phyloP scores from a whole-genome alignment of 2,113 vertebrate species.

The Podiceps cristatus region DNA sequence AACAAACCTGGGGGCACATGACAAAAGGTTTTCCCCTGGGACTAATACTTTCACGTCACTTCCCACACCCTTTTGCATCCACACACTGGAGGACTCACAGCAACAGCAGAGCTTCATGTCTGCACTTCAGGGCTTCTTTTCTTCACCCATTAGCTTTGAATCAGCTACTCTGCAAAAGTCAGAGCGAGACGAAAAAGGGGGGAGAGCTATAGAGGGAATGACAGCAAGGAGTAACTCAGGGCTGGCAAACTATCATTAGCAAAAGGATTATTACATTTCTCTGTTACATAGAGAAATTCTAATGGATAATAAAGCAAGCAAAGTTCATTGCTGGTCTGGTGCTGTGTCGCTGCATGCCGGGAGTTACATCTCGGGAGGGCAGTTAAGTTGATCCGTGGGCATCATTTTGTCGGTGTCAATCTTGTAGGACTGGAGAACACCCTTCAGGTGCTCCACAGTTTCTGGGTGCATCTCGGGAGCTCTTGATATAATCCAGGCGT shows the following conservation, averaged over 20 bases:
- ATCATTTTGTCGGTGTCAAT: constrained; percentile 85
- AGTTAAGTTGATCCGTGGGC: constrained; percentile 82
- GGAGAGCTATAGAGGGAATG: rapidly evolving
- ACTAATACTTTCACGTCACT: neutral
- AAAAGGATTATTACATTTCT: neutral
- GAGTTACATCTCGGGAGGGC: constrained; percentile 70
- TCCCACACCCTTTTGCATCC: neutral
- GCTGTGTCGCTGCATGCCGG: neutral
- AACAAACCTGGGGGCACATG: neutral
- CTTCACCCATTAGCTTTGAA: neutral
- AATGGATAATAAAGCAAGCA: neutral
- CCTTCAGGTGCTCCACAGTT: constrained; percentile 79
- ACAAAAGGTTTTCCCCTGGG: neutral
- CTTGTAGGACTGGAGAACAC: constrained; percentile 81
- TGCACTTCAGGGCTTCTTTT: neutral
- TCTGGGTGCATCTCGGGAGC: constrained; percentile 80
- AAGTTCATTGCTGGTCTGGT: neutral
- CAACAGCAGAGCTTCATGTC: neutral
- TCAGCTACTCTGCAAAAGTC: neutral
- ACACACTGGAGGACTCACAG: neutral
- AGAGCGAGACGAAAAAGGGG: neutral
- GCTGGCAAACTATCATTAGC: neutral
- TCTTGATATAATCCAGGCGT: constrained; percentile 88
- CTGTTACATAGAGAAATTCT: neutral
- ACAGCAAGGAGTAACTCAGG: neutral